These are phyloP conservation scores for Oryzias celebensis DNA, from an alignment of 2,113 vertebrate genomes.

Conservation along the genomic window DNA sequence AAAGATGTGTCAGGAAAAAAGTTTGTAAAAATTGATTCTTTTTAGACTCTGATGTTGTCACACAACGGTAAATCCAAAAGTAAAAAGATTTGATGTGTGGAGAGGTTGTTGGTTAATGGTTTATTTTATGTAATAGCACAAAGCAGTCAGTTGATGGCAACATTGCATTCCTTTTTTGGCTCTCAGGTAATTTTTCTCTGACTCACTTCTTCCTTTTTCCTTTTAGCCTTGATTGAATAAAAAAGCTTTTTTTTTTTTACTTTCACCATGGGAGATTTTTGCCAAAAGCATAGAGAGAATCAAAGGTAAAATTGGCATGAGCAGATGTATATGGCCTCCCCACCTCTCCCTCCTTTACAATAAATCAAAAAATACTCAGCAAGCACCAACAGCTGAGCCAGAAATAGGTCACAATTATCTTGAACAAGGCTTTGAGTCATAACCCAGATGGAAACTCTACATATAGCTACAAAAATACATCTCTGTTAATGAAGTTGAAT, in stretches of 20 bases:
- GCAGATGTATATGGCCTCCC: constrained; percentile 9
- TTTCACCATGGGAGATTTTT: constrained; percentile 5
- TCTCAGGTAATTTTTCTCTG: neutral
- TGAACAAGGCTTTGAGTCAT: constrained; percentile 22
- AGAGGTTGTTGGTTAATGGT: neutral
- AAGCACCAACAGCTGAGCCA: constrained; percentile 23
- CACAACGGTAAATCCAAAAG: neutral
- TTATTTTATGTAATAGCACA: constrained; percentile 51
- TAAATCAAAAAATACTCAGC: constrained; percentile 7
- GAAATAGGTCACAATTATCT: constrained; percentile 42
- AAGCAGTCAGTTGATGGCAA: constrained; percentile 66
- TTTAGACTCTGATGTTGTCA: neutral
- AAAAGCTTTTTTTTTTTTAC: constrained; percentile 22
- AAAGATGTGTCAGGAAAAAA: neutral
- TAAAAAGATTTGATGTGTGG: neutral
- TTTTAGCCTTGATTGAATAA: constrained; percentile 9
- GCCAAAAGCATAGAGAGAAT: constrained; percentile 11
- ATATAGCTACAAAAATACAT: constrained; percentile 12
- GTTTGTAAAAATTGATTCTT: neutral
- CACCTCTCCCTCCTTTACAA: constrained; percentile 4
- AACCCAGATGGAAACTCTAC: constrained; percentile 24
- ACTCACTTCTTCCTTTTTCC: constrained; percentile 3
- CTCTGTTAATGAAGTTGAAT: neutral
- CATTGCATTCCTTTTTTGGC: constrained; percentile 62
- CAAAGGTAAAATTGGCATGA: constrained; percentile 23